These are phyloP conservation scores for Glossophaga mutica DNA, from an alignment of 2,797 vertebrate genomes.

Conservation along the genomic window DNA sequence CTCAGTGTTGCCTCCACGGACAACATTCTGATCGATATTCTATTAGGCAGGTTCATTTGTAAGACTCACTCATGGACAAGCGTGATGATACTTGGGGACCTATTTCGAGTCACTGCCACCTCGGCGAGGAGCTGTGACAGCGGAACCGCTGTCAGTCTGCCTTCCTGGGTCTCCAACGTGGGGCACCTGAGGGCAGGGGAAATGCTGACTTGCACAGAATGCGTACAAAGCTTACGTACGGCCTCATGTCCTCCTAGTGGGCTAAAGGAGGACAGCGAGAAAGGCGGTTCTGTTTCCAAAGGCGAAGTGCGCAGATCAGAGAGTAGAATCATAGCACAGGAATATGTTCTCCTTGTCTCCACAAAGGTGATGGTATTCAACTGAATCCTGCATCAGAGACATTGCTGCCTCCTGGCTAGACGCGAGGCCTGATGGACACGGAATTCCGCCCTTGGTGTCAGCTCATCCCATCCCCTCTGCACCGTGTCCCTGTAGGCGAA, in stretches of 20 bases:
- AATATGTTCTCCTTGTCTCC: background rate
- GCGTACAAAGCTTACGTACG: background rate
- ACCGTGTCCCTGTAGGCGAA: fast-evolving
- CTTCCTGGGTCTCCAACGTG: background rate
- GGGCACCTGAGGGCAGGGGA: background rate
- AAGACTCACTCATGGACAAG: background rate
- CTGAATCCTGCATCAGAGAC: background rate
- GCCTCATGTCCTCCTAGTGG: background rate
- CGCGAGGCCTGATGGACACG: background rate
- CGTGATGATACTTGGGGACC: background rate
- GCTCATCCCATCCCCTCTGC: background rate
- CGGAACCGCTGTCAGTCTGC: background rate
- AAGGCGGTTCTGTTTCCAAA: background rate
- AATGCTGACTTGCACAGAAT: background rate
- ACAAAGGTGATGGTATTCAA: background rate
- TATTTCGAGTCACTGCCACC: background rate
- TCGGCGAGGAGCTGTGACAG: background rate
- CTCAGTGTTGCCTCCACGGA: conserved; percentile 74
- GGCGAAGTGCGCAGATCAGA: background rate
- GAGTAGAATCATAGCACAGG: background rate
- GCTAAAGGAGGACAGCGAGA: background rate
- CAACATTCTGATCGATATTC: conserved; percentile 70
- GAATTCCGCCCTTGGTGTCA: no score
- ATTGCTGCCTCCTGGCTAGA: background rate
- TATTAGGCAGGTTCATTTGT: conserved; percentile 70